Conservation (phyloP, 2,113 vertebrate species). For the Ammodytes marinus region DNA sequence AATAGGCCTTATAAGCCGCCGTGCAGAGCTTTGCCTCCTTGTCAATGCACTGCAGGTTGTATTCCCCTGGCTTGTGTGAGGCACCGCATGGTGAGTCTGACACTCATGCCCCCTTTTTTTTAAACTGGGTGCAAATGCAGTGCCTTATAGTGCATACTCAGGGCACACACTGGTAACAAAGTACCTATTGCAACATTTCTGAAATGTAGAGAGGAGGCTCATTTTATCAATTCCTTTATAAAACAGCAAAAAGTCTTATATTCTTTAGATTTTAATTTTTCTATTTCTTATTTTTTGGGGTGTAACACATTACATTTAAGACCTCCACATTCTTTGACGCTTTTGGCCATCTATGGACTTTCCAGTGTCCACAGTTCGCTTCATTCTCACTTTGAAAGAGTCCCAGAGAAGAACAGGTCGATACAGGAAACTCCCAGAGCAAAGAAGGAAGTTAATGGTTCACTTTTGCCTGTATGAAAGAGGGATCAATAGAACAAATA, state of each 20-base stretch:
- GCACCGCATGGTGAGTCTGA: conserved; percentile 31
- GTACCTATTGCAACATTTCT: conserved; percentile 16
- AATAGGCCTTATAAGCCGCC: conserved; percentile 58
- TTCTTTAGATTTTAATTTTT: not conserved
- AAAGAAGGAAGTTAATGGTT: conserved; percentile 72
- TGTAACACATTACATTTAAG: not conserved
- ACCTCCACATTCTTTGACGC: not conserved
- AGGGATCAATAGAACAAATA: conserved; percentile 75
- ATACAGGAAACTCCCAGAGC: conserved; percentile 72
- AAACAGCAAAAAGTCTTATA: not conserved
- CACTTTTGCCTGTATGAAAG: conserved; percentile 56
- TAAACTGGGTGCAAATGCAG: conserved; percentile 28
- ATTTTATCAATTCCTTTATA: conserved; percentile 9
- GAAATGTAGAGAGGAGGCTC: not conserved
- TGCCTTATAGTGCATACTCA: not conserved
- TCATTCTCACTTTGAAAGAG: conserved; percentile 35
- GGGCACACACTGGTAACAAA: not conserved
- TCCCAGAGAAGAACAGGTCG: conserved; percentile 51
- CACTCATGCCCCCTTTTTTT: conserved; percentile 31
- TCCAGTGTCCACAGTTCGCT: conserved; percentile 19
- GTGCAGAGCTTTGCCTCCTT: conserved; percentile 48
- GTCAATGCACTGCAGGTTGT: conserved; percentile 57
- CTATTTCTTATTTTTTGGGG: not conserved
- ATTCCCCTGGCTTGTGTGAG: conserved; percentile 21
- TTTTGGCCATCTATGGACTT: conserved; percentile 10